A percentile compares a stretch with the other conserved stretches of the same genome.
Evolutionary conservation across 2,113 vertebrate species (phyloP).

Genomic region (Psittacula cyanocephala): DNA sequence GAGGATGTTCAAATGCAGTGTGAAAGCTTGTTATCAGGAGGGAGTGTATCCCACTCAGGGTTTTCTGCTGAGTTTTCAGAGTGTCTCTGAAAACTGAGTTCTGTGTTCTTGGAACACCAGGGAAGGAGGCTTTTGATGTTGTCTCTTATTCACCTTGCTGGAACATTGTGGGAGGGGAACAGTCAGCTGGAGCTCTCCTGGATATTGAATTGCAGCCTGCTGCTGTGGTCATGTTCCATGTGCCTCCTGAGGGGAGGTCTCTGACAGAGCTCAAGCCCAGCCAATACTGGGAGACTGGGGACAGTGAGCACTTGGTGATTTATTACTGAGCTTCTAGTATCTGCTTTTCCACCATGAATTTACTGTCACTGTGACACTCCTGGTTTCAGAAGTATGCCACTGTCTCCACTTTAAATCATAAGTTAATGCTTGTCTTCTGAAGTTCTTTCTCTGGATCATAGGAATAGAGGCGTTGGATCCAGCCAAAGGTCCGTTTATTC

Average conservation of each 20-base stretch:
- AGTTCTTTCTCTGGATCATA: background rate
- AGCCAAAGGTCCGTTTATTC: background rate
- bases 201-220: accelerated
- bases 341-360: background rate
- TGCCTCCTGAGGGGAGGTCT: background rate
- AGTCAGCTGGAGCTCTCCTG: background rate
- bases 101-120: background rate
- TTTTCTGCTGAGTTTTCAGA: background rate
- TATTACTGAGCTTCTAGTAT: background rate
- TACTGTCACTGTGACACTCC: background rate
- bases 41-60: background rate
- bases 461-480: background rate
- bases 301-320: background rate
- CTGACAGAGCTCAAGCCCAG: background rate
- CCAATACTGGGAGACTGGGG: too few species aligned
- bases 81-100: background rate
- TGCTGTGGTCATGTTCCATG: background rate
- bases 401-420: background rate
- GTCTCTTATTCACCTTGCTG: background rate
- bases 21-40: background rate
- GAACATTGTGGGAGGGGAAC: background rate
- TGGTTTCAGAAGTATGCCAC: background rate
- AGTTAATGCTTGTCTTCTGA: background rate
- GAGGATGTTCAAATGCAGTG: background rate
- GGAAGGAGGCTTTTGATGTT: background rate